A percentile compares a stretch with the other conserved stretches of the same genome.
These are phyloP conservation scores for Nothoprocta perdicaria DNA, from an alignment of 2,113 vertebrate genomes.

Conservation along the genomic window DNA sequence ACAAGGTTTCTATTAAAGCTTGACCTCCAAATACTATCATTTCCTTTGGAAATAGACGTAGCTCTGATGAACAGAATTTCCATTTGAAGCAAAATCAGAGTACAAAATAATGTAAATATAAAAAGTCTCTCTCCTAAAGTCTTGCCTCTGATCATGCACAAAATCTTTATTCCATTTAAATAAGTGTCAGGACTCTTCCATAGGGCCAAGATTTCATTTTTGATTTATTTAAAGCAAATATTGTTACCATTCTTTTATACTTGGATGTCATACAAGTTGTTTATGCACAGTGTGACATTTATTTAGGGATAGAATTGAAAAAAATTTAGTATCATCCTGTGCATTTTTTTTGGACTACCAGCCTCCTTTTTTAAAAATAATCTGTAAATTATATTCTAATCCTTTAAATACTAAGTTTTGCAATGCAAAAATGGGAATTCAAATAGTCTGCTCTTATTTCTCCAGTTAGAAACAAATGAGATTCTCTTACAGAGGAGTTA, in stretches of 20 bases:
- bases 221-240: background rate
- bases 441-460: background rate
- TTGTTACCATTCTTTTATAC: background rate
- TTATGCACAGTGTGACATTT: background rate
- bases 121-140: background rate
- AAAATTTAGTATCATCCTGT: background rate
- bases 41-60: background rate
- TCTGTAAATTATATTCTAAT: slow-evolving; percentile 13
- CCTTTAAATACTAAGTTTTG: slow-evolving; percentile 26
- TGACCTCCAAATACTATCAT: background rate
- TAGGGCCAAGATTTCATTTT: background rate
- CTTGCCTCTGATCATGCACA: background rate
- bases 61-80: background rate
- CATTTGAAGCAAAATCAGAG: background rate
- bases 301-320: background rate
- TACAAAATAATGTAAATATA: background rate
- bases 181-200: background rate
- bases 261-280: background rate
- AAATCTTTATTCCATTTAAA: background rate
- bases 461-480: background rate
- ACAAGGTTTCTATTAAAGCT: background rate
- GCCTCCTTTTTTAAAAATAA: background rate
- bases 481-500: background rate
- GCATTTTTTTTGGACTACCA: background rate
- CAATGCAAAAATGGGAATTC: slow-evolving; percentile 18